These are phyloP conservation scores for Actinernus sp. DNA, from an alignment of 92 coral and sea anemone genomes.

Conservation along the genomic window DNA sequence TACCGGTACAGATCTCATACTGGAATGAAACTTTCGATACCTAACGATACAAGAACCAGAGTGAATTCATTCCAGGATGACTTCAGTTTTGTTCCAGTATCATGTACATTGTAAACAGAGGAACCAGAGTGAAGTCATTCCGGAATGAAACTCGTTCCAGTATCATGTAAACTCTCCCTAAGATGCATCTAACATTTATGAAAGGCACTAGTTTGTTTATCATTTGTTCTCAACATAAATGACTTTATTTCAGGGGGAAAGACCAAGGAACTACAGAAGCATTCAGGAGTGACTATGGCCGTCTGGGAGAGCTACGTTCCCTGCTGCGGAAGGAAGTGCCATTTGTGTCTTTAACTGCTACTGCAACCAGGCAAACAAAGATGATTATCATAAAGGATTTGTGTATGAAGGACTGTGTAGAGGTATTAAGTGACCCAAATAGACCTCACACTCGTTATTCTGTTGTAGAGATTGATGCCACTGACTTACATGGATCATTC, in stretches of 20 bases:
- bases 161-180: too few species aligned
- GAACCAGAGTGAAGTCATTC: too few species aligned
- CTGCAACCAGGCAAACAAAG: constrained; percentile 26
- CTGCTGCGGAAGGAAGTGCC: constrained; percentile 26
- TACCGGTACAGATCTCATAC: too few species aligned
- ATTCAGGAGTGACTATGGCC: constrained; percentile 40
- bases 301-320: constrained; percentile 31
- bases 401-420: constrained; percentile 23
- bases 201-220: too few species aligned
- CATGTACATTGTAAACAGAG: too few species aligned
- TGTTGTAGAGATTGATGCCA: constrained; percentile 8
- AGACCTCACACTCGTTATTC: constrained; percentile 31
- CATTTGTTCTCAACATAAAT: too few species aligned
- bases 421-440: constrained; percentile 13
- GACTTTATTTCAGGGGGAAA: constrained; percentile 30
- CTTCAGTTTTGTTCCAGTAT: too few species aligned
- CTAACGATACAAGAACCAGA: too few species aligned
- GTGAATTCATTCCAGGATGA: too few species aligned
- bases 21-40: too few species aligned
- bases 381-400: constrained; percentile 22
- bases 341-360: constrained; percentile 36
- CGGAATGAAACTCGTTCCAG: too few species aligned
- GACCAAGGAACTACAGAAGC: constrained; percentile 14
- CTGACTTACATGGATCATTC: constrained; percentile 19
- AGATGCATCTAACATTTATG: too few species aligned